Evolutionary conservation across 1,140 invertebrate species (phyloP).

Genomic region (Dendroctonus ponderosae): DNA sequence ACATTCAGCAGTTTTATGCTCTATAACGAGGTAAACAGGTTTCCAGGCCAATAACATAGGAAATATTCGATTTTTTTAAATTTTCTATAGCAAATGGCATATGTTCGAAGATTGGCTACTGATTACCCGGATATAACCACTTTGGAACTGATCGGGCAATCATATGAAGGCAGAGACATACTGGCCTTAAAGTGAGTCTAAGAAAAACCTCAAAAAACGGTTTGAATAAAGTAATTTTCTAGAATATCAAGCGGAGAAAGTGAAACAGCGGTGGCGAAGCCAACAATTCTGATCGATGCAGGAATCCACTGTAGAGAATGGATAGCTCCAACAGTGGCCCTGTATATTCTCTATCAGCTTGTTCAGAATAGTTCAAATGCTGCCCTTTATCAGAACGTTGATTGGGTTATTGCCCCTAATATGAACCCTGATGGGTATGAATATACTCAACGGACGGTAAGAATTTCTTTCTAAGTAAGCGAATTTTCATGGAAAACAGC

Average conservation of each 20-base stretch:
- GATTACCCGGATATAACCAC: slow-evolving; percentile 53
- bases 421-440: slow-evolving; percentile 76
- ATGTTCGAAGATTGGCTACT: slow-evolving; percentile 50
- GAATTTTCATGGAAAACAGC: too few species aligned
- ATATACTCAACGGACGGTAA: slow-evolving; percentile 54
- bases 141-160: slow-evolving; percentile 56
- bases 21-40: slow-evolving; percentile 18
- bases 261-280: slow-evolving; percentile 55
- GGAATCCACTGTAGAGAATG: slow-evolving; percentile 68
- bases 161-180: slow-evolving; percentile 58
- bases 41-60: not conserved
- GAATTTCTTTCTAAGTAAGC: not conserved
- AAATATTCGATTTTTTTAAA: not conserved
- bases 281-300: slow-evolving; percentile 65
- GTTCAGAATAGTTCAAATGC: slow-evolving; percentile 51
- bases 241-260: slow-evolving; percentile 32
- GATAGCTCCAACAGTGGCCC: slow-evolving; percentile 64
- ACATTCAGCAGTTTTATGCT: slow-evolving; percentile 18
- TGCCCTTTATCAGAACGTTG: slow-evolving; percentile 53
- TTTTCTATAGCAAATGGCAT: slow-evolving; percentile 52
- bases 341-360: slow-evolving; percentile 63
- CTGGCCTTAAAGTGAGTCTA: slow-evolving; percentile 25
- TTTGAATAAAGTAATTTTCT: not conserved
- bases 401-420: slow-evolving; percentile 69
- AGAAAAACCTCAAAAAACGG: not conserved